Percentiles rank a stretch among this genome's conserved stretches.
Conservation (phyloP, 2,888 invertebrate genomes). For the Carcina quercana region DNA sequence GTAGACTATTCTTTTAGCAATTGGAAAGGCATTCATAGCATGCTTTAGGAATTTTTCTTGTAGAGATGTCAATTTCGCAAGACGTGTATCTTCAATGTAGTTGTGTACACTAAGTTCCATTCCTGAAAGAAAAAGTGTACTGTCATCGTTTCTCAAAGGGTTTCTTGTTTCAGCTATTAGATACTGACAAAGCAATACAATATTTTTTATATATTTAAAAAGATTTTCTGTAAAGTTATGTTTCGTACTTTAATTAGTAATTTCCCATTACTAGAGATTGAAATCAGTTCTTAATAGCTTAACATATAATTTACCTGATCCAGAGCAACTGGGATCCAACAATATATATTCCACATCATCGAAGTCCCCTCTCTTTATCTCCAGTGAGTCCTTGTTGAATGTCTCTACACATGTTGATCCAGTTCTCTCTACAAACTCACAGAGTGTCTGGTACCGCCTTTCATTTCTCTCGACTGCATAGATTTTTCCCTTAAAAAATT, state of each 20-base stretch:
- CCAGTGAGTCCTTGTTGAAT: conserved; percentile 82
- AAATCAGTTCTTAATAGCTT: background rate
- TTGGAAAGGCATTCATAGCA: conserved; percentile 89
- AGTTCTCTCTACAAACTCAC: conserved; percentile 76
- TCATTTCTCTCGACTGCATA: conserved; percentile 87
- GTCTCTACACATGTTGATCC: conserved; percentile 81
- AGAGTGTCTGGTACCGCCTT: conserved; percentile 78
- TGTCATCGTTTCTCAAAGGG: no score
- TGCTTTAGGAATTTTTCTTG: conserved; percentile 90
- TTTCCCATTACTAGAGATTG: no score
- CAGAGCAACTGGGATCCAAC: conserved; percentile 98
- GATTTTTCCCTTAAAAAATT: conserved; percentile 75
- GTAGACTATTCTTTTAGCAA: conserved; percentile 90
- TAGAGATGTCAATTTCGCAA: conserved; percentile 81
- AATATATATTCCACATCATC: conserved; percentile 89
- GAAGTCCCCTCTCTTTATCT: conserved; percentile 73
- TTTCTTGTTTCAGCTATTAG: no score
- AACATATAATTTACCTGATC: conserved; percentile 80
- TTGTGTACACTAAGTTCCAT: conserved; percentile 61
- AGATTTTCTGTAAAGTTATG: no score
- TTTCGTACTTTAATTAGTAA: no score
- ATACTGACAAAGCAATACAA: no score
- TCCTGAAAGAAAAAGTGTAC: no score
- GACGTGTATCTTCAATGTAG: conserved; percentile 64
- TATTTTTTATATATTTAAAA: no score